Evolutionary conservation across 2,797 vertebrate genomes (phyloP), one percentile per base, ranked within the genome.

Genomic region (Pelodytes ibericus): DNA sequence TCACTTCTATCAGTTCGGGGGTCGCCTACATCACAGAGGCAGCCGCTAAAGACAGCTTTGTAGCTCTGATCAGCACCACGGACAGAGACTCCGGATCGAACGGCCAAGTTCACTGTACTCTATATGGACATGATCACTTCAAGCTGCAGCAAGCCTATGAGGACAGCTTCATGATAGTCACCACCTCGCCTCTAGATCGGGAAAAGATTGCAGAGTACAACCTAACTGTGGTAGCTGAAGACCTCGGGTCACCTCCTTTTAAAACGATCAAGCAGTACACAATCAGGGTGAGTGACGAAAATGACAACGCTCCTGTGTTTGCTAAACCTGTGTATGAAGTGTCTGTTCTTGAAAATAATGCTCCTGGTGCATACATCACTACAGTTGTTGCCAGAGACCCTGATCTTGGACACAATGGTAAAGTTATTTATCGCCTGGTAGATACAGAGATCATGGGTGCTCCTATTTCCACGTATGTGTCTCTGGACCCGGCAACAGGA

Each of bases 111-210:
- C 93, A 94, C 85, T 96, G 95, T 89, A 92, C 94, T 10, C 83
- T 97, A 0, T 95, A 94, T 0, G 94, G 95, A 18, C 95, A 96
- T 1, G 94, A 95, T 74, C 94, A 96, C 81, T 98, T 98, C 0
- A 88, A 92, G 80, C 91, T 97, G 71, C 92, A 94, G 47, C 93
- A 93, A 7, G 96, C 95, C 36, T 95, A 97, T 0, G 96, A 94
- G 64, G 95, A 94, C 90, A 96, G 95, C 90, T 96, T 95, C 89
- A 93, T 98, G 90, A 93, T 97, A 0, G 93, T 97, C 22, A 98
- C 95, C n/a, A 93, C 94, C 0, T 91, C 93, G 0, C 79, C 87
- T 0, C 71, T 96, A 20, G 95, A 96, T 88, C 89, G 95, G 0
- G 95, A 98, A 83, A 91, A 88, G 81, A 92, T 95, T 10, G 82